A percentile compares a stretch with the other conserved stretches of the same genome.
Conservation (phyloP, 2,888 invertebrate species). For the Amphimallon solstitiale region DNA sequence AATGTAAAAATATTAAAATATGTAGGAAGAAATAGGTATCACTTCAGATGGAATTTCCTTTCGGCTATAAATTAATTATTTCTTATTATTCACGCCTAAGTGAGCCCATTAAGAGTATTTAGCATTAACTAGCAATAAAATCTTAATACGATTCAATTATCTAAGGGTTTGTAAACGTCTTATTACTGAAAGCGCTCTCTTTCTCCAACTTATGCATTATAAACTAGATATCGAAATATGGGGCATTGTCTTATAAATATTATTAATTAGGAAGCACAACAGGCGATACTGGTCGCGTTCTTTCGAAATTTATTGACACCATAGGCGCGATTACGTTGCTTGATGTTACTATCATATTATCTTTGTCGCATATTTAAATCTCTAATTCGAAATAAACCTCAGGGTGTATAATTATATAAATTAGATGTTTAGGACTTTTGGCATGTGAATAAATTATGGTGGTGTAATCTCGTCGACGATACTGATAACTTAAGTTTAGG, state of each 20-base stretch:
- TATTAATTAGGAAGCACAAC: constrained; percentile 4
- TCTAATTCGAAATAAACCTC: constrained; percentile 14
- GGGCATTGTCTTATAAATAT: constrained; percentile 12
- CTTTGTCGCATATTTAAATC: constrained; percentile 24
- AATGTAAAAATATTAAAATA: not conserved
- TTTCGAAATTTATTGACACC: constrained; percentile 18
- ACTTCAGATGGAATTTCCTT: constrained; percentile 7
- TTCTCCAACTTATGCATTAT: not conserved
- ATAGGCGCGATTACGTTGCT: not conserved
- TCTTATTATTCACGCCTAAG: constrained; percentile 5
- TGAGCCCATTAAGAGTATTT: constrained; percentile 6
- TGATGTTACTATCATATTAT: constrained; percentile 13
- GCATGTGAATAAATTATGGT: constrained; percentile 8
- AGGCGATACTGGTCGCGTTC: not conserved
- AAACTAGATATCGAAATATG: not conserved
- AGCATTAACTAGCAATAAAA: constrained; percentile 15
- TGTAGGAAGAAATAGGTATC: not conserved
- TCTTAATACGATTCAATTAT: constrained; percentile 20
- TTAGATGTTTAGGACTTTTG: constrained; percentile 20
- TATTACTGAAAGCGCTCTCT: not conserved
- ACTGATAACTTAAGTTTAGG: constrained; percentile 7
- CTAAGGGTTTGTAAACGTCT: not conserved
- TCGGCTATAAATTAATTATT: constrained; percentile 13
- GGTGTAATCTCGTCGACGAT: not conserved
- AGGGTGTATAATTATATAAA: constrained; percentile 24